Evolutionary conservation across 2,113 vertebrate genomes (phyloP).

Genomic region (Ochotona curzoniae): DNA sequence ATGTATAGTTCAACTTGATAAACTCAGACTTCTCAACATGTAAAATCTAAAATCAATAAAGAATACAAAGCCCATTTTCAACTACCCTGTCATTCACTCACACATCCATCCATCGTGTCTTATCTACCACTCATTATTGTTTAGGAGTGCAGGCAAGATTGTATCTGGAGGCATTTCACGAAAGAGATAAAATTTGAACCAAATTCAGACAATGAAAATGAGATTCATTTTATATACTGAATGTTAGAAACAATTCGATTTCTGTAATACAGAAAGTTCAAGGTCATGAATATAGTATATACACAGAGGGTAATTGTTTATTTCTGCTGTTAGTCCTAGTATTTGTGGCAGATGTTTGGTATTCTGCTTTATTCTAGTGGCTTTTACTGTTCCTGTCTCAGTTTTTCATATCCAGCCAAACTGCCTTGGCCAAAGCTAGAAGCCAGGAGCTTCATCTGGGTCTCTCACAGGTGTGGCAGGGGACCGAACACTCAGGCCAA

Average conservation of each 20-base stretch:
- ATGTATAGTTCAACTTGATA: background rate
- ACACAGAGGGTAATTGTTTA: background rate
- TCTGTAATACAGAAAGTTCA: background rate
- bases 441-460: too few relatives aligned
- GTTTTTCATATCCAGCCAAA: background rate
- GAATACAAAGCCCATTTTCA: background rate
- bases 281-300: background rate
- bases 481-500: too few relatives aligned
- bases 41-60: constrained; percentile 10
- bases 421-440: background rate
- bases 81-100: background rate
- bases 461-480: too few relatives aligned
- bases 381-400: background rate
- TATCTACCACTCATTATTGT: background rate
- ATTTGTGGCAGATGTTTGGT: background rate
- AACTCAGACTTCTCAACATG: background rate
- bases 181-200: background rate
- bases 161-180: background rate
- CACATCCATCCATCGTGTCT: background rate
- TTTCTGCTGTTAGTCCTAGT: background rate
- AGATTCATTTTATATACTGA: background rate
- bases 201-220: background rate
- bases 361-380: background rate
- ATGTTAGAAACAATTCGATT: background rate
- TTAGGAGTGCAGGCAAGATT: background rate